Percentiles rank a stretch among this genome's conserved stretches.
Conservation (phyloP, 2,113 vertebrate species). For the Phaetusa simplex region DNA sequence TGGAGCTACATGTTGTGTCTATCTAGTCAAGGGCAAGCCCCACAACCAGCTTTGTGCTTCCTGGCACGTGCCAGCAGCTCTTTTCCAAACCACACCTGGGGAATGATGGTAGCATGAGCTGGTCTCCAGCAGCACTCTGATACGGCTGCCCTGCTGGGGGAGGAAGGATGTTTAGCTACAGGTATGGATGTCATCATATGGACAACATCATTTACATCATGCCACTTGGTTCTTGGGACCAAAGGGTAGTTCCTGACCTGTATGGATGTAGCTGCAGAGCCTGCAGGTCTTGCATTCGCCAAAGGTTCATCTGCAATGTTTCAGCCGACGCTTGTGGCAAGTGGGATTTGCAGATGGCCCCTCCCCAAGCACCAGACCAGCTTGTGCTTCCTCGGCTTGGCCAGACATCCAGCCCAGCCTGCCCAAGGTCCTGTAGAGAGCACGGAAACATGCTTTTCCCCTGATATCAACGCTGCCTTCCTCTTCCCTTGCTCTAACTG, state of each 20-base stretch:
- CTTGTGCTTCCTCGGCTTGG: background rate
- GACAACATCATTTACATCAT: background rate
- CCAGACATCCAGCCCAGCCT: background rate
- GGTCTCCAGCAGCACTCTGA: background rate
- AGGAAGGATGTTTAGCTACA: background rate
- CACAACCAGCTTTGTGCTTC: background rate
- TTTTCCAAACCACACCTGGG: background rate
- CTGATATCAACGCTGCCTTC: fast-evolving
- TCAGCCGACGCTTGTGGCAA: fast-evolving
- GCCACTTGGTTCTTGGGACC: background rate
- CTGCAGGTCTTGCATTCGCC: fast-evolving
- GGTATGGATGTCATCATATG: background rate
- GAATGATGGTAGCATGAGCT: background rate
- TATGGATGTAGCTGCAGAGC: background rate
- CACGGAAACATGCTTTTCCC: background rate
- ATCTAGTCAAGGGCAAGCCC: background rate
- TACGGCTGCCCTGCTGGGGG: background rate
- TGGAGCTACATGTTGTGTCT: background rate
- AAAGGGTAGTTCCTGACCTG: background rate
- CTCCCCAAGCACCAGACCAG: background rate
- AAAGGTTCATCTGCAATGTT: background rate
- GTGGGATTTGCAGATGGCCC: background rate
- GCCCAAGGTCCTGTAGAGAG: background rate
- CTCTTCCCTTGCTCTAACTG: background rate
- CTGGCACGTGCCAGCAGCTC: fast-evolving